These are phyloP conservation scores for Cheilosia soror DNA, from an alignment of 2,888 invertebrate genomes.

Conservation along the genomic window DNA sequence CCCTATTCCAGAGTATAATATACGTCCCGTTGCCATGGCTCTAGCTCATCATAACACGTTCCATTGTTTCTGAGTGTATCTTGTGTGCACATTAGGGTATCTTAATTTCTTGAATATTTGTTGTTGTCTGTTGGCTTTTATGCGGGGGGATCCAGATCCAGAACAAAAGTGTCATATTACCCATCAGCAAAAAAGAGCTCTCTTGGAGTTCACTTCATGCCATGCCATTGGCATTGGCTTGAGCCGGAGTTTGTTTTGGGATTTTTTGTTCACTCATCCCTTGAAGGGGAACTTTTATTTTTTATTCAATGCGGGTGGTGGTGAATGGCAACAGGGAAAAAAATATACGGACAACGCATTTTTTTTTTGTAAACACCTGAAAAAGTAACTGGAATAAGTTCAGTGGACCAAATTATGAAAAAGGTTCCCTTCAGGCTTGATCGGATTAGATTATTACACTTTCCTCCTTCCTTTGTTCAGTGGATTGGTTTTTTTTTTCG, in stretches of 20 bases:
- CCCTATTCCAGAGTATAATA: conserved; percentile 11
- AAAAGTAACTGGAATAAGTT: conserved; percentile 60
- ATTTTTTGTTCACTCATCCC: conserved; percentile 34
- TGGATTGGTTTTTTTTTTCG: conserved; percentile 28
- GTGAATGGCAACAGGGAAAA: conserved; percentile 10
- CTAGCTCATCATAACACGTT: conserved; percentile 45
- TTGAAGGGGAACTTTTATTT: background rate
- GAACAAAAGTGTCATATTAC: conserved; percentile 69
- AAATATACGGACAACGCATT: background rate
- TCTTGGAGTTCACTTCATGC: conserved; percentile 39
- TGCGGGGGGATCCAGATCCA: conserved; percentile 61
- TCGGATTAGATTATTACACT: conserved; percentile 72
- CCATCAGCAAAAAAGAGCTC: conserved; percentile 32
- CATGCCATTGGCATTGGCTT: conserved; percentile 44
- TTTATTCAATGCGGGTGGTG: conserved; percentile 66
- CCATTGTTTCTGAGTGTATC: conserved; percentile 68
- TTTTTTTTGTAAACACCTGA: conserved; percentile 54
- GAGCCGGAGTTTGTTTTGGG: conserved; percentile 52
- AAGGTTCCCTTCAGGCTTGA: conserved; percentile 57
- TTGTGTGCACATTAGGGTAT: conserved; percentile 73
- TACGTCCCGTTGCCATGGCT: conserved; percentile 59
- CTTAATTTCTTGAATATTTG: conserved; percentile 60
- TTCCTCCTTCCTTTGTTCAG: conserved; percentile 29
- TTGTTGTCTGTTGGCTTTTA: conserved; percentile 37
- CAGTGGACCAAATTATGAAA: conserved; percentile 66